These are phyloP conservation scores for Coleophora deauratella DNA, from an alignment of 2,888 invertebrate genomes.

Conservation along the genomic window DNA sequence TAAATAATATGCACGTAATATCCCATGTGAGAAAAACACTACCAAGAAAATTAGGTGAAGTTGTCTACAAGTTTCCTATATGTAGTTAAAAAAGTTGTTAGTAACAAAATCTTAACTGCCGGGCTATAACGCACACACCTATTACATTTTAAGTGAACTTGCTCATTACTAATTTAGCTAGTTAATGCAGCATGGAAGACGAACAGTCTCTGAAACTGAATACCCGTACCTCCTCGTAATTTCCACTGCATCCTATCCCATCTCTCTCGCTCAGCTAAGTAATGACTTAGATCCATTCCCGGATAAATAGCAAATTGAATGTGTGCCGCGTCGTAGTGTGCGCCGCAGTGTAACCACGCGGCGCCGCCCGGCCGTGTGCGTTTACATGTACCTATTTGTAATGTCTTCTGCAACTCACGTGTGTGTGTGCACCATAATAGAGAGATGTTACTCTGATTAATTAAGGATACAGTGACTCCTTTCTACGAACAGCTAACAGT, in stretches of 20 bases:
- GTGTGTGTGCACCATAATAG: conserved; percentile 8
- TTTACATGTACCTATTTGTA: conserved; percentile 14
- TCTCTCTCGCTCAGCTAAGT: conserved; percentile 71
- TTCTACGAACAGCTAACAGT: no score
- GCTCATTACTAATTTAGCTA: conserved; percentile 12
- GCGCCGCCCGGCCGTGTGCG: conserved; percentile 19
- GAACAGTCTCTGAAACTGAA: conserved; percentile 29
- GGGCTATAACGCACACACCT: no score
- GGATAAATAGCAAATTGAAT: conserved; percentile 74
- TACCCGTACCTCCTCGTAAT: conserved; percentile 52
- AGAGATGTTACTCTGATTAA: conserved; percentile 13
- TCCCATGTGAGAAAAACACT: no score
- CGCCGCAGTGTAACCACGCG: conserved; percentile 22
- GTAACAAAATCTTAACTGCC: no score
- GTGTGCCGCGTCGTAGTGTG: conserved; percentile 44
- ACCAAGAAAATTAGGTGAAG: no score
- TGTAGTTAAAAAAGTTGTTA: no score
- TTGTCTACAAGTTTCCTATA: no score
- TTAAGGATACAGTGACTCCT: conserved; percentile 4
- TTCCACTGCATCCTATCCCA: conserved; percentile 63
- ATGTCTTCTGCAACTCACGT: conserved; percentile 6
- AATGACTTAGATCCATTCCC: conserved; percentile 73
- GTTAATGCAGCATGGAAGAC: conserved; percentile 17
- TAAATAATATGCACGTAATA: no score
- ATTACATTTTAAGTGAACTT: neutral